Percentiles rank a stretch among this genome's conserved stretches.
These are phyloP conservation scores for Lepidostoma basale DNA, from an alignment of 1,140 invertebrate genomes.

Conservation along the genomic window DNA sequence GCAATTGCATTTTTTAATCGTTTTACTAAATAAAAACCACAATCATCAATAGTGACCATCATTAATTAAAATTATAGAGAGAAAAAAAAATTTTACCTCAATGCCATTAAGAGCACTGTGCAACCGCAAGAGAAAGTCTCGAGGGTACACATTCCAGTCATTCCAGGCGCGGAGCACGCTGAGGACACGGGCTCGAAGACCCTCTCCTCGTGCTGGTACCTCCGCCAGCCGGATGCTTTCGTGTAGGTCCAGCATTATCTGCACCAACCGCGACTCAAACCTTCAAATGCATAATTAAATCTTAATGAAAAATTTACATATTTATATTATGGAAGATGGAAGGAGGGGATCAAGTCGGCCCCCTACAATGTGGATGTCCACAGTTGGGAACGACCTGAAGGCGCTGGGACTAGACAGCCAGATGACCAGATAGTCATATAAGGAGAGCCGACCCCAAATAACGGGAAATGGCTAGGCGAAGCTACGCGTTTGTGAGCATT, in stretches of 20 bases:
- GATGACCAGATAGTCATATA: too few relatives aligned
- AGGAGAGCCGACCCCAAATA: too few relatives aligned
- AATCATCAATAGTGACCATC: too few relatives aligned
- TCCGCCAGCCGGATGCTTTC: conserved; percentile 80
- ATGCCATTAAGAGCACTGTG: conserved; percentile 90
- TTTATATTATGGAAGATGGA: background rate
- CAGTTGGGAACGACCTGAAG: too few relatives aligned
- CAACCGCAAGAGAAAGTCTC: conserved; percentile 88
- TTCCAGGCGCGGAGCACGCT: conserved; percentile 96
- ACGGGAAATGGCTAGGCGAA: too few relatives aligned
- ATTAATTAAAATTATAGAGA: too few relatives aligned
- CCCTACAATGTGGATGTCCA: background rate
- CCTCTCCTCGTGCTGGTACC: conserved; percentile 91
- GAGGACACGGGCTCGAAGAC: conserved; percentile 95
- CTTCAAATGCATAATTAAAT: conserved; percentile 56
- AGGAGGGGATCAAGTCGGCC: too few relatives aligned
- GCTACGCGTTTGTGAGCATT: too few relatives aligned
- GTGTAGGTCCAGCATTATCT: conserved; percentile 87
- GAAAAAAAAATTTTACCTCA: conserved; percentile 36
- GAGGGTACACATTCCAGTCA: conserved; percentile 96
- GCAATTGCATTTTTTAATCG: too few relatives aligned
- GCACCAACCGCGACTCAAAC: conserved; percentile 84
- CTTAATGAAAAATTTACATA: background rate
- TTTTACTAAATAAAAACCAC: too few relatives aligned
- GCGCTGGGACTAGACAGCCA: too few relatives aligned